Evolutionary conservation across 2,113 vertebrate genomes (phyloP).

Genomic region (Tricholaema leucomelas): DNA sequence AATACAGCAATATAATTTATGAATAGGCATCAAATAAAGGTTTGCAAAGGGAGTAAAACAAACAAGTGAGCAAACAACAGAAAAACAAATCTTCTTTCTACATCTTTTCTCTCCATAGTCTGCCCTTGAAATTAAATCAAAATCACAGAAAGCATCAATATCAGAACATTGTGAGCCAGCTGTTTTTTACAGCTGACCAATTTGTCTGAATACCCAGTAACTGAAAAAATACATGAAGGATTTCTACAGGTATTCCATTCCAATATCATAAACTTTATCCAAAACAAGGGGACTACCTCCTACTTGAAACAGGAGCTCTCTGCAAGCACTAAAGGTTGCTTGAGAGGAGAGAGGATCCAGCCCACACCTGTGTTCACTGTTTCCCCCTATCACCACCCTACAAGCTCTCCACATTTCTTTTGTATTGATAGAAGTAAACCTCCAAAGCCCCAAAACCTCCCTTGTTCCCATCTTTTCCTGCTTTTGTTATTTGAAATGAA

Average conservation of each 20-base stretch:
- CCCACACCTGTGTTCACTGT: not conserved
- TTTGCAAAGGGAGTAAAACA: constrained; percentile 62
- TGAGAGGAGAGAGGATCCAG: not conserved
- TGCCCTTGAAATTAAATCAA: constrained; percentile 57
- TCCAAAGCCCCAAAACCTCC: not conserved
- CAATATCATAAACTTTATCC: not conserved
- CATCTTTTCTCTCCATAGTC: constrained; percentile 39
- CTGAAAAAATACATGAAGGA: constrained; percentile 36
- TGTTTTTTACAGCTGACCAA: constrained; percentile 66
- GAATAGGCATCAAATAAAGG: constrained; percentile 61
- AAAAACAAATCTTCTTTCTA: not conserved
- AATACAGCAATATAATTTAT: constrained; percentile 65
- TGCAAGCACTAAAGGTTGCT: not conserved
- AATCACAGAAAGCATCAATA: constrained; percentile 43
- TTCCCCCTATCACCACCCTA: not conserved
- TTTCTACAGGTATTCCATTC: constrained; percentile 17
- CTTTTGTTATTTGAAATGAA: not conserved
- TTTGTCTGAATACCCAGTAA: constrained; percentile 44
- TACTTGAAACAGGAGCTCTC: not conserved
- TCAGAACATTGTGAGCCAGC: constrained; percentile 58
- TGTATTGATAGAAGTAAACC: not conserved
- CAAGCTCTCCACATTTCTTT: not conserved
- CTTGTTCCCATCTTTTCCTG: not conserved
- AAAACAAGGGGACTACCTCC: not conserved
- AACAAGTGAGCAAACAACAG: constrained; percentile 36